phyloP scores from a whole-genome alignment of 2,797 vertebrate species.

The Alauda arvensis region DNA sequence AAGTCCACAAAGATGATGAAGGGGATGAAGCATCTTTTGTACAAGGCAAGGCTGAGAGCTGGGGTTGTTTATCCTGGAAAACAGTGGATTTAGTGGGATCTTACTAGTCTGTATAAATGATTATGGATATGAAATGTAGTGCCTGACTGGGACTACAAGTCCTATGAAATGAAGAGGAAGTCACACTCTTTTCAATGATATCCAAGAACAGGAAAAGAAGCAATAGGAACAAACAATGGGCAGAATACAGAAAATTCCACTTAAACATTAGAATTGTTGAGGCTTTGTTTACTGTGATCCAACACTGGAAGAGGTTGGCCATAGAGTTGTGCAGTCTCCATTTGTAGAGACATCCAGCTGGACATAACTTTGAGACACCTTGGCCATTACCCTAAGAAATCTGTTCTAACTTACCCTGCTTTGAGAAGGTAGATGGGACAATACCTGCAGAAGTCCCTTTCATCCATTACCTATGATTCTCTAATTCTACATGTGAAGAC shows the following conservation, averaged over 20 bases:
- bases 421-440: background rate
- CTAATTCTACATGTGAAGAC: background rate
- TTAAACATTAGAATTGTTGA: background rate
- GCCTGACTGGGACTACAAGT: background rate
- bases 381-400: background rate
- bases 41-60: background rate
- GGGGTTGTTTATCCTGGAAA: background rate
- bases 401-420: background rate
- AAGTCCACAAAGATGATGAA: background rate
- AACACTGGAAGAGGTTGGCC: background rate
- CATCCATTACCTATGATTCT: background rate
- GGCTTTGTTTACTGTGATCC: background rate
- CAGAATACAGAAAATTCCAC: background rate
- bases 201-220: background rate
- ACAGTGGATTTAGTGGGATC: background rate
- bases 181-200: background rate
- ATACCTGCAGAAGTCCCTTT: background rate
- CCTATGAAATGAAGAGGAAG: background rate
- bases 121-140: background rate
- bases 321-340: background rate
- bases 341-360: background rate
- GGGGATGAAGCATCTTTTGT: background rate
- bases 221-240: background rate
- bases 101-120: background rate
- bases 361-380: background rate